Conservation (phyloP, 2,888 invertebrate species). For the Lomographa bimaculata region DNA sequence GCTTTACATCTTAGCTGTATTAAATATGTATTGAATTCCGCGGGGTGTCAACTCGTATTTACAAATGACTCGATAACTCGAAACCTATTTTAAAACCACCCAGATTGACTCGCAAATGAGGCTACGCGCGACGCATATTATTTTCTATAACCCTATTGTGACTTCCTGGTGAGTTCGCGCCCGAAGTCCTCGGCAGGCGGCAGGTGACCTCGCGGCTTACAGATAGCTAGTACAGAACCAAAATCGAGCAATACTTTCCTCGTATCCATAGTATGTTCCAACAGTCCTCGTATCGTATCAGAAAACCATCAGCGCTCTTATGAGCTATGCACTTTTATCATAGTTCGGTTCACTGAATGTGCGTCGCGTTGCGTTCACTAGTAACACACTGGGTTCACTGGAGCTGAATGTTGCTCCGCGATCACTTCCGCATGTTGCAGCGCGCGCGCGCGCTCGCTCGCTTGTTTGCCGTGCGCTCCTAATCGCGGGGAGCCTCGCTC, state of each 20-base stretch:
- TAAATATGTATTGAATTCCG: constrained; percentile 70
- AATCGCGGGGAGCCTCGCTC: constrained; percentile 75
- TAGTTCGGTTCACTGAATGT: constrained; percentile 73
- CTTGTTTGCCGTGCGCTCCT: constrained; percentile 64
- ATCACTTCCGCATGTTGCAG: constrained; percentile 81
- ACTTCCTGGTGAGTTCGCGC: constrained; percentile 52
- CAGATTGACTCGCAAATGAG: constrained; percentile 57
- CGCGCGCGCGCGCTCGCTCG: constrained; percentile 58
- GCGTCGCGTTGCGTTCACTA: constrained; percentile 66
- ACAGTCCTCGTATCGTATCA: constrained; percentile 71
- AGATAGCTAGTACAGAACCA: constrained; percentile 23
- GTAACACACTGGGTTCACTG: constrained; percentile 33
- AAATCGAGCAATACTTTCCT: constrained; percentile 74
- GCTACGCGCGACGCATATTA: constrained; percentile 46
- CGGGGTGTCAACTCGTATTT: constrained; percentile 71
- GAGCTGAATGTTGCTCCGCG: constrained; percentile 38
- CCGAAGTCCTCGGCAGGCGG: constrained; percentile 27
- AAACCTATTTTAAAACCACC: constrained; percentile 48
- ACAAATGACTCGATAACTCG: constrained; percentile 67
- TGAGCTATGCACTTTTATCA: constrained; percentile 72
- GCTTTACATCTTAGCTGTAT: constrained; percentile 47
- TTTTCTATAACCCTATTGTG: constrained; percentile 38
- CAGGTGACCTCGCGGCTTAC: background rate
- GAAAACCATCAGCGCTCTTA: constrained; percentile 69
- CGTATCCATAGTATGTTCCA: constrained; percentile 74